Evolutionary conservation across 2,797 vertebrate genomes (phyloP), one percentile per base, ranked within the genome.

Genomic region (Poeciliopsis presidionis): DNA sequence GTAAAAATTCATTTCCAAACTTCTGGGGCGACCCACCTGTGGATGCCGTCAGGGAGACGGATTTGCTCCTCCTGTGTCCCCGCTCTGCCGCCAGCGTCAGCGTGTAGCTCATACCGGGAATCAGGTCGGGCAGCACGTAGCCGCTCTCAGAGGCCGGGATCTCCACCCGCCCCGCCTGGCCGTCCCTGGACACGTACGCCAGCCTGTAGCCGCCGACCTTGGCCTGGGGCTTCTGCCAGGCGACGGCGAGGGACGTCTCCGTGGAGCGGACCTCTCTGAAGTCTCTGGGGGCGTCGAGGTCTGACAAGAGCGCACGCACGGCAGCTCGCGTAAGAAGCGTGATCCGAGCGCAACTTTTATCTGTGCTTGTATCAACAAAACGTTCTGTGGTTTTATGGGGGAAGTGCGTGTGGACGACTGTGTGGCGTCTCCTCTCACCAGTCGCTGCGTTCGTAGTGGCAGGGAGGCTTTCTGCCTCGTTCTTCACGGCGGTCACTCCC

Each of bases 381-480:
- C 70, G 9, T 41, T 25, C 41, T 75, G 70, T 75, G 72, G 86
- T 12, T 80, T 77, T 79, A 36, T 63, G 81, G 84, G 30, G 73
- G 53, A 70, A 0, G 25, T 36, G 20, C 77, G 80, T 88, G 85
- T 87, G 71, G 59, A 87, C 83, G 87, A 86, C 85, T 79, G 80
- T 46, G 79, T 7, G 20, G 46, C 28, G 4, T 33, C 16, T 0
- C 53, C 36, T 80, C 97, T 96, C 93, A 99, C 98, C 97, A 55
- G 98, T 99, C 74, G 96, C 96, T 22, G 96, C 96, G 0, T 98
- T 99, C 47, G 96, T 95, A 55, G 97, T 99, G 0, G 97, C 95
- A 0, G 98, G 98, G 43, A 96, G 89, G 1, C 98, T 98, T 89
- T 99, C 98, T 71, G 92, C 95, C 90, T 98, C 96, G 0, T 95